A percentile compares a stretch with the other conserved stretches of the same genome.
Evolutionary conservation across 2,797 vertebrate genomes (phyloP).

Genomic region (Microtus californicus): DNA sequence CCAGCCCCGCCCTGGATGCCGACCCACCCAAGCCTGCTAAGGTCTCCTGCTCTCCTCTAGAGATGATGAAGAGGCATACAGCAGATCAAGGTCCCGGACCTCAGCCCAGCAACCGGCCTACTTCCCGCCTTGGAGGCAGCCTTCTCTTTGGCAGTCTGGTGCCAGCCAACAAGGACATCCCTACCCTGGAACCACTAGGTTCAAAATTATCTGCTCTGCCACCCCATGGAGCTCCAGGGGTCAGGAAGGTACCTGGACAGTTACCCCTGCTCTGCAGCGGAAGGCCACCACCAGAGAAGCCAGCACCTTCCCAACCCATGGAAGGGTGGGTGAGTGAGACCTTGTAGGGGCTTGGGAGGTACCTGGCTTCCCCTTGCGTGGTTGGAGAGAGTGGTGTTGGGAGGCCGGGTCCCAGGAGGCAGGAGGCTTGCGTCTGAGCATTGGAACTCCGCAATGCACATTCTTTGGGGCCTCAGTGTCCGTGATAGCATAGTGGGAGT

Average conservation of each 20-base stretch:
- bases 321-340: conserved; percentile 80
- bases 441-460: not conserved
- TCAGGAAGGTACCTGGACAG: conserved; percentile 79
- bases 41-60: conserved; percentile 83
- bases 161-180: conserved; percentile 83
- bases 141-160: conserved; percentile 89
- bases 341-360: not conserved
- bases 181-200: conserved; percentile 69
- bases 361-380: not conserved
- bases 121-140: conserved; percentile 93
- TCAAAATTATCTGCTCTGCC: conserved; percentile 63
- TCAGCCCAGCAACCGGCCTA: conserved; percentile 74
- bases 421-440: not conserved
- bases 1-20: conserved; percentile 39
- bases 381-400: not conserved
- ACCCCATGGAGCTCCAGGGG: not conserved
- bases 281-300: conserved; percentile 40
- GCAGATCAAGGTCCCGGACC: conserved; percentile 64
- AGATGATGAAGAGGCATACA: conserved; percentile 87
- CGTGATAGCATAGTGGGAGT: not conserved
- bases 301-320: not conserved
- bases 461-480: conserved; percentile 1
- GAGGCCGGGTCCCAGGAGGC: not conserved
- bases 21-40: accelerated
- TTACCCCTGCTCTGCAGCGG: conserved; percentile 64